Evolutionary conservation across 64 coral and sea anemone species (phyloP), one percentile per base, ranked within the genome.

Genomic region (Hydrozoanthus tunicans): DNA sequence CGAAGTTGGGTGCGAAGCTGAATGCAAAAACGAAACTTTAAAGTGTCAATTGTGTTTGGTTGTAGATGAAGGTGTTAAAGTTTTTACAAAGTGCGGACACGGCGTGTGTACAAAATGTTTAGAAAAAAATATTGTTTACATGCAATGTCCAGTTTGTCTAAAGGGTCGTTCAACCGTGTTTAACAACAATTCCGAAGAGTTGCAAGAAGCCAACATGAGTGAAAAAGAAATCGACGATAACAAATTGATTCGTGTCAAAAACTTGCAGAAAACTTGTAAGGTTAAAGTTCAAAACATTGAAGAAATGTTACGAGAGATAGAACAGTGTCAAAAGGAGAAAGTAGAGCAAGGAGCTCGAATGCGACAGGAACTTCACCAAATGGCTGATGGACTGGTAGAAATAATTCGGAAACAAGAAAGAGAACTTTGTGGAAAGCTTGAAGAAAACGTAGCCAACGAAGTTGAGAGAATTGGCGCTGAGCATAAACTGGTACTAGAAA

Each of bases 311-410:
- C 59, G 83, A 8, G 96, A 94, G 76, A 82, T 94, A 56, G 68
- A 94, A 52, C 43, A 76, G 26, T 90, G 90, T 62, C 77, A 82
- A 79, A 56, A 98, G 23, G 79, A 78, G 61, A 94, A 93, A 90
- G 13, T 74, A 53, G 77, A 86, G 53, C 90, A 85, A 64, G 91
- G 90, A 62, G 67, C 82, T 76, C 58, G 17, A 51, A 62, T 98
- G 76, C 92, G 83, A 71, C 68, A 79, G 70, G 81, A 94, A 98
- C 94, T 98, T 65, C 93, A 92, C 90, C 76, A 74, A 78, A 86
- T 73, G 90, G 93, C 93, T 6, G 93, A 98, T 12, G 83, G 53
- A 26, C 23, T 98, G 6, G 89, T 98, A 5, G 79, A 90, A 26
- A 90, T 58, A 56, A 93, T 94, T 25, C 80, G 90, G 4, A 80